Evolutionary conservation across 2,797 vertebrate genomes (phyloP), one percentile per base, ranked within the genome.

Genomic region (Pelochelys cantorii): DNA sequence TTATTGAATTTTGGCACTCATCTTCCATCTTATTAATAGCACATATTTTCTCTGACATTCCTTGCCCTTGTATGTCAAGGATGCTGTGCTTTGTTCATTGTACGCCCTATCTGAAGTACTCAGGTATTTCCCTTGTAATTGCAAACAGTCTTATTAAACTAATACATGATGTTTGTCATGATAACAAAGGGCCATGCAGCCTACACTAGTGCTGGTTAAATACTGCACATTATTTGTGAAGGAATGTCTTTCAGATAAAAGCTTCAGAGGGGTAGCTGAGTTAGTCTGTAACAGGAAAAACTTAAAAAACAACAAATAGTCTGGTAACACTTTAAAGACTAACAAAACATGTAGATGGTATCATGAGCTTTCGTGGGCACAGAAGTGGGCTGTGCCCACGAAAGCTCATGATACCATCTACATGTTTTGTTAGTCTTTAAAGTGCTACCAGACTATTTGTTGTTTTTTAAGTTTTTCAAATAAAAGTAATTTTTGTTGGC

Each of bases 1-100:
- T 85, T 84, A 85, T 88, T 92, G 65, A 9, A 93, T 90, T 93
- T 37, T 81, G 92, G 22, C 52, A 55, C 90, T 96, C 42, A 20
- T 88, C 53, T 84, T 93, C 34, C 29, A 53, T 87, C 6, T 85
- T 56, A 65, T 37, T 85, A 54, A 10, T 48, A 52, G 59, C 54
- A 83, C 57, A 74, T 57, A 71, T 34, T 95, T 93, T 31, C 17
- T 82, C 37, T 11, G 62, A 54, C 13, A 5, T 18, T 80, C 93
- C 94, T 87, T 93, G 34, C 42, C 48, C 4, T 87, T 12, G 3
- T 31, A 48, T 74, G 0, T 82, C 20, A 78, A 81, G 87, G n/a
- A 78, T 87, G 57, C 5, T 91, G 79, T 84, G 7, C 31, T 4
- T 7, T 81, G 17, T 86, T 87, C 95, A 3, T 34, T 91, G 20